Evolutionary conservation across 1,140 invertebrate species (phyloP), one percentile per base, ranked within the genome.

Genomic region (Apocrypta bakeri): DNA sequence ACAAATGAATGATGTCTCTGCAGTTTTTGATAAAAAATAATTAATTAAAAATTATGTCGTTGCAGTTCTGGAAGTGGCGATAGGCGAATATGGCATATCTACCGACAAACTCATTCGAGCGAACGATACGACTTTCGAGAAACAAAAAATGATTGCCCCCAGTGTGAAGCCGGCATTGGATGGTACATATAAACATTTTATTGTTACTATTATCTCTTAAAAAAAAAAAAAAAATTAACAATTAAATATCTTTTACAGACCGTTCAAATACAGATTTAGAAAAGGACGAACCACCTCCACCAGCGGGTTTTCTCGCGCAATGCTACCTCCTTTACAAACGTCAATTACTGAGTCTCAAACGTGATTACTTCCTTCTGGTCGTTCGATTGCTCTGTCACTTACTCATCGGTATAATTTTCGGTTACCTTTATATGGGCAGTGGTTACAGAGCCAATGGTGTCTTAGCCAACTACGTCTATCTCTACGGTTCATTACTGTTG

Each of bases 401-500:
- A 14, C 87, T 95, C 6, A 97, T 98, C 69, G 97, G 96, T 12
- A 90, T 98, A 0, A 92, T 98, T 71, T 98, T 99, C 89, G 97
- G 98, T 0, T 96, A 98, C 86, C 91, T 98, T 0, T 99, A 98
- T 89, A 94, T 93, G 87, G 95, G 95, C 84, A 98, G 98, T 40
- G 98, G 98, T 21, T 95, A 95, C 84, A 95, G 96, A 87, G 97
- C 97, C 0, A 95, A 95, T 85, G 96, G 95, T 69, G 95, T 97
- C 25, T 94, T 98, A 69, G 97, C 96, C 79, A 99, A 99, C 92
- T 97, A 97, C 85, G 96, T 97, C 3, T 98, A 97, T 86, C 91
- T 99, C 1, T 99, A 98, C 89, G 98, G 98, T 84, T 96, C 96
- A 21, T 95, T 98, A 87, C 91, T 99, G 68, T 95, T 99, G 79